Percentiles rank a stretch among this genome's conserved stretches.
Conservation (phyloP, 2,888 invertebrate species). For the Euzophera pinguis region DNA sequence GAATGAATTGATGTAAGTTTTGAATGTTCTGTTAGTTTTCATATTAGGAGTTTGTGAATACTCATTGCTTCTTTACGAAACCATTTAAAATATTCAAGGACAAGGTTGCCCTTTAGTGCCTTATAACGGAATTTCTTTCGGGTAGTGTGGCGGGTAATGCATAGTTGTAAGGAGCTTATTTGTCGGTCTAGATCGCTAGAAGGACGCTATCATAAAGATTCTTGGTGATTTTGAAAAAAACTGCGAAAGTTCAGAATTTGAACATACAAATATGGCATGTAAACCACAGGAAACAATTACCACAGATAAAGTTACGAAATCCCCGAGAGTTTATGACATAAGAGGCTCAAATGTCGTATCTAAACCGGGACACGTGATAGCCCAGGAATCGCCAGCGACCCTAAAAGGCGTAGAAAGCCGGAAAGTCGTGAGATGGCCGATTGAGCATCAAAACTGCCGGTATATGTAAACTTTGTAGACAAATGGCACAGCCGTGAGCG, state of each 20-base stretch:
- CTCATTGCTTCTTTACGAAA: too few relatives aligned
- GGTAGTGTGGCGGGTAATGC: too few relatives aligned
- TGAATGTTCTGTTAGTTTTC: too few relatives aligned
- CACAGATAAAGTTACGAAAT: slow-evolving; percentile 4
- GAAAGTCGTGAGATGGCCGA: slow-evolving; percentile 62
- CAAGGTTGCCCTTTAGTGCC: too few relatives aligned
- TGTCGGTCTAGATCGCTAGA: too few relatives aligned
- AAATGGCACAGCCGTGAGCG: neutral
- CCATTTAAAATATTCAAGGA: too few relatives aligned
- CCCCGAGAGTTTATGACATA: neutral
- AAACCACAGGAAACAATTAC: neutral
- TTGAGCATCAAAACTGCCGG: slow-evolving; percentile 43
- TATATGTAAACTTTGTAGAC: neutral
- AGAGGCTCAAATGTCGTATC: neutral
- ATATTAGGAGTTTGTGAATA: too few relatives aligned
- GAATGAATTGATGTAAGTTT: neutral
- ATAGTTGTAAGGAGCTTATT: too few relatives aligned
- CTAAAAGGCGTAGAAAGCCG: slow-evolving; percentile 61
- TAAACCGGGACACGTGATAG: slow-evolving; percentile 1
- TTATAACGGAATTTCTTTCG: too few relatives aligned
- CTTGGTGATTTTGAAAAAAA: too few relatives aligned
- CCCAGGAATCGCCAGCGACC: slow-evolving; percentile 23
- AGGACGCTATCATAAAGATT: too few relatives aligned
- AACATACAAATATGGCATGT: neutral
- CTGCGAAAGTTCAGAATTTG: neutral